These are phyloP conservation scores for Medauroidea extradentata DNA, from an alignment of 1,140 invertebrate species.

Conservation along the genomic window DNA sequence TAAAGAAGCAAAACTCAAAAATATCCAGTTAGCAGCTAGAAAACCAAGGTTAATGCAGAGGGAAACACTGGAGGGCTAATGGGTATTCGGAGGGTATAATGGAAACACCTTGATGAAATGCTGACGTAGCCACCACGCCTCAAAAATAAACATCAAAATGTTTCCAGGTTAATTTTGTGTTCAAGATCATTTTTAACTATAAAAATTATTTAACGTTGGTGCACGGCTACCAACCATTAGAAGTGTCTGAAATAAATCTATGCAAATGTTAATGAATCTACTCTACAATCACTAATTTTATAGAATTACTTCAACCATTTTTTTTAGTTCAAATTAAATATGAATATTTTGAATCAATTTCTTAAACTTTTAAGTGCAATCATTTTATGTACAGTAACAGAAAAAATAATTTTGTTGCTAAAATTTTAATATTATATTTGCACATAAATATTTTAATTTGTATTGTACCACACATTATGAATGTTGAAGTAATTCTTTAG, in stretches of 20 bases:
- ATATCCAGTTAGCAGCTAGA: neutral
- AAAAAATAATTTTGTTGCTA: too few species aligned
- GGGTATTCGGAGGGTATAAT: slow-evolving; percentile 19
- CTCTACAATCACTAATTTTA: too few species aligned
- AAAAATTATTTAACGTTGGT: neutral
- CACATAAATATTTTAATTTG: too few species aligned
- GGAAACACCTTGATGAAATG: slow-evolving; percentile 50
- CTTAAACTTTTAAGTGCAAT: too few species aligned
- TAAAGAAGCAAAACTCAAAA: neutral
- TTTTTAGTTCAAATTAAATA: too few species aligned
- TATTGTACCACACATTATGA: too few species aligned
- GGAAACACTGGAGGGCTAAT: too few species aligned
- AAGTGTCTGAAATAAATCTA: slow-evolving; percentile 6
- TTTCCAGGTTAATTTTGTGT: slow-evolving; percentile 35
- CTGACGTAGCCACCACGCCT: slow-evolving; percentile 34
- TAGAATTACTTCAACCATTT: too few species aligned
- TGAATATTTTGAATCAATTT: too few species aligned
- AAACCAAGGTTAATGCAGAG: neutral
- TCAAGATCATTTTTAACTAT: neutral
- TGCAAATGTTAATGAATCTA: neutral
- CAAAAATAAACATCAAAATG: slow-evolving; percentile 42
- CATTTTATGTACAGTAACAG: too few species aligned
- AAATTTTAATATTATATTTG: too few species aligned
- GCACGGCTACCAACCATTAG: neutral
- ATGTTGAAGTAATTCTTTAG: too few species aligned